Evolutionary conservation across 2,797 vertebrate genomes (phyloP).

Genomic region (Hyperoplus lanceolatus): DNA sequence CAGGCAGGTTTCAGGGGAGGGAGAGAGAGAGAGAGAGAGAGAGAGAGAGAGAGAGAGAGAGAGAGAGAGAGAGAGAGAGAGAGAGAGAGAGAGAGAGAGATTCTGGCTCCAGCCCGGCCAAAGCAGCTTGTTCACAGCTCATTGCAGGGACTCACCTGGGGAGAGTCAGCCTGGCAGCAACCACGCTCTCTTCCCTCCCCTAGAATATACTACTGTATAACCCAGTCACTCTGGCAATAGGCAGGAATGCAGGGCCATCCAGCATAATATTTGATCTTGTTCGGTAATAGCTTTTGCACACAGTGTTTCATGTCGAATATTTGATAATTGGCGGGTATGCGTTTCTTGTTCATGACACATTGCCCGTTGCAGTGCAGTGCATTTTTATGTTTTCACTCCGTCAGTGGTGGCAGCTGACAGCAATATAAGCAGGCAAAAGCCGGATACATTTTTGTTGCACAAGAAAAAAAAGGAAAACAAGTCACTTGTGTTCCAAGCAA

Average conservation of each 20-base stretch:
- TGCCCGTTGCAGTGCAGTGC: conserved; percentile 8
- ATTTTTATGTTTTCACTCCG: background rate
- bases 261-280: conserved; percentile 66
- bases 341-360: conserved; percentile 45
- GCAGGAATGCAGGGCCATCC: conserved; percentile 49
- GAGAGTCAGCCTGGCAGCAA: conserved; percentile 77
- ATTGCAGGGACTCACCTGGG: conserved; percentile 82
- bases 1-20: conserved; percentile 62
- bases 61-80: too few species aligned
- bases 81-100: conserved; percentile 19
- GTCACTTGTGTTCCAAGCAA: conserved; percentile 27
- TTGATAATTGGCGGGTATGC: conserved; percentile 49
- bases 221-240: conserved; percentile 57
- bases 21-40: background rate
- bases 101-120: conserved; percentile 68
- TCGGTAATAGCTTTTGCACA: conserved; percentile 63
- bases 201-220: conserved; percentile 47
- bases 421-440: conserved; percentile 8
- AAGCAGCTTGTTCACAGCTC: conserved; percentile 86
- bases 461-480: conserved; percentile 1
- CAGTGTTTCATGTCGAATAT: conserved; percentile 57
- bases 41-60: too few species aligned
- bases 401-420: conserved; percentile 15
- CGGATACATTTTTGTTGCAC: background rate
- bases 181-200: conserved; percentile 44